Evolutionary conservation across 1,140 invertebrate genomes (phyloP).

Genomic region (Tyrophagus putrescentiae): DNA sequence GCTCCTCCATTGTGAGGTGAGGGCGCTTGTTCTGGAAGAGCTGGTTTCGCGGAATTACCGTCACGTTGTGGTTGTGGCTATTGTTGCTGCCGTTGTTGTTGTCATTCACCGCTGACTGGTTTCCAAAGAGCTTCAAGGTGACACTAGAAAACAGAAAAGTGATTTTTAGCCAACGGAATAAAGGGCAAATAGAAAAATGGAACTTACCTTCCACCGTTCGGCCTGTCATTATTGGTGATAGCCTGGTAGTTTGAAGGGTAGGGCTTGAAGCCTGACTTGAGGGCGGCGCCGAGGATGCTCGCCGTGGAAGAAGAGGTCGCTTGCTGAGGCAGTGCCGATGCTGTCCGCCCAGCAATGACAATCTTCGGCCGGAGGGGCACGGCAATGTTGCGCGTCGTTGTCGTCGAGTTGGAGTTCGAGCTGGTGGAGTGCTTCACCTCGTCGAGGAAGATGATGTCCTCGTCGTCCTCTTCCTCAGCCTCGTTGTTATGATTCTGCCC

Average conservation of each 20-base stretch:
- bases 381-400: background rate
- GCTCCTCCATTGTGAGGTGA: conserved; percentile 6
- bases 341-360: background rate
- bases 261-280: background rate
- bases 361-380: background rate
- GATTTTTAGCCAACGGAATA: no score
- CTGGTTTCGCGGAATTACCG: no score
- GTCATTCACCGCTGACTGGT: background rate
- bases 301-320: background rate
- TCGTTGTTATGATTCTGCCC: background rate
- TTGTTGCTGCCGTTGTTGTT: no score
- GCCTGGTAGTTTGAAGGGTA: background rate
- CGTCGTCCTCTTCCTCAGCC: background rate
- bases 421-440: background rate
- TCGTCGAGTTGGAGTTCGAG: background rate
- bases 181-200: no score
- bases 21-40: conserved; percentile 1
- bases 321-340: no score
- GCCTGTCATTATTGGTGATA: no score
- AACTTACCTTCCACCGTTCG: no score
- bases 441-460: background rate
- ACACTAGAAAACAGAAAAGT: background rate
- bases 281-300: background rate
- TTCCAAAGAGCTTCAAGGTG: no score
- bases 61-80: no score